Evolutionary conservation across 2,888 invertebrate species (phyloP).

Genomic region (Deladenus siricidicola): DNA sequence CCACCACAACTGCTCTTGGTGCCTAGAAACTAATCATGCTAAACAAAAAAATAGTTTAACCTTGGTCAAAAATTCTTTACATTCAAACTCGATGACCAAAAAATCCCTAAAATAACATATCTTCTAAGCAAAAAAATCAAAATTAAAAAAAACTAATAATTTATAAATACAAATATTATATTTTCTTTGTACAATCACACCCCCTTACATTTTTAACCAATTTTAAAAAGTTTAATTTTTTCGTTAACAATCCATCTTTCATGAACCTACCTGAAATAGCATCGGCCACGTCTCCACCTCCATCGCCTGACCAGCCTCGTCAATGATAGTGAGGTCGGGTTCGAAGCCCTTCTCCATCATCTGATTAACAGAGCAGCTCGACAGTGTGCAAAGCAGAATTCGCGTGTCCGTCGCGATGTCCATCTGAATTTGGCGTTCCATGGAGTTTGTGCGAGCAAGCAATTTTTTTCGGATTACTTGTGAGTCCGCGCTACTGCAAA

Average conservation of each 20-base stretch:
- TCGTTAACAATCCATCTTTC: too few relatives aligned
- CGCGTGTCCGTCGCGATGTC: constrained; percentile 7
- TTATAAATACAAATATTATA: too few relatives aligned
- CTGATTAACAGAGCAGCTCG: constrained; percentile 7
- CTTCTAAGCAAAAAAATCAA: not conserved
- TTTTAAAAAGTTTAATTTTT: not conserved
- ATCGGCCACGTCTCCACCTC: constrained; percentile 27
- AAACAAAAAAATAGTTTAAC: too few relatives aligned
- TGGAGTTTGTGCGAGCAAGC: not conserved
- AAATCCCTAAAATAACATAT: not conserved
- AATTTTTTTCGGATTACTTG: not conserved
- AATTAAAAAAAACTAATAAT: too few relatives aligned
- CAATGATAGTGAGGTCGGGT: constrained; percentile 30
- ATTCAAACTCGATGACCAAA: not conserved
- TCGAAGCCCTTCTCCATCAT: constrained; percentile 14
- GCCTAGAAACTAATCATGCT: constrained; percentile 24
- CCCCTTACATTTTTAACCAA: not conserved
- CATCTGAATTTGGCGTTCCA: not conserved
- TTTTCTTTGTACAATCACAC: not conserved
- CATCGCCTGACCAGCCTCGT: constrained; percentile 30
- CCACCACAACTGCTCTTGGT: constrained; percentile 37
- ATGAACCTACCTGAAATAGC: constrained; percentile 20
- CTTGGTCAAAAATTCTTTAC: not conserved
- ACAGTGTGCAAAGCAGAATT: constrained; percentile 13
- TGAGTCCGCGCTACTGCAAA: not conserved